Evolutionary conservation across 2,888 invertebrate species (phyloP), one percentile per base, ranked within the genome.

Genomic region (Galerucella nymphaeae): DNA sequence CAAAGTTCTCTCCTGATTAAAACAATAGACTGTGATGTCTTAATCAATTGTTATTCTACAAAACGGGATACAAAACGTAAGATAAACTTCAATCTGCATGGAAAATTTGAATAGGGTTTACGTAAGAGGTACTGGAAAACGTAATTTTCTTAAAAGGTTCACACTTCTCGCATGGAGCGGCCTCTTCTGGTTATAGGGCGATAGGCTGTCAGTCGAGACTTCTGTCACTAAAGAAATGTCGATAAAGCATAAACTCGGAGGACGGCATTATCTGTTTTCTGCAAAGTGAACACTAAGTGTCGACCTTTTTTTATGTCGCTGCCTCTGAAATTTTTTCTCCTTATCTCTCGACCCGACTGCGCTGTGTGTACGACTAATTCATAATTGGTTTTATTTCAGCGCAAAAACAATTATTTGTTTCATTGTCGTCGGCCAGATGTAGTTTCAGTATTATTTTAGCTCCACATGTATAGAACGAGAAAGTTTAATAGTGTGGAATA

Each of bases 131-230:
- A 74, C 79, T 78, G 76, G 76, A 80, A 83, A 82, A 62, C 42
- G 83, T 83, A 84, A 84, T 84, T 84, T 84, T 81, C 81, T 77
- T 84, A 81, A 84, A 82, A 84, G 84, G 81, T 80, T 81, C 79
- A 72, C 79, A 75, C 78, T 79, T 55, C 30, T n/a, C 76, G 75
- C 76, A 69, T 71, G 74, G 71, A 75, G 76, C 61, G 42, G 61
- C 61, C 78, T 78, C 74, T 77, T 75, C 80, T 81, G 80, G 82
- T 83, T 82, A 80, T 79, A 76, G 80, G 81, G 78, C 78, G 82
- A 83, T 82, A 80, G 79, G 81, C 83, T 83, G 84, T 84, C 84
- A 84, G 80, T 80, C 76, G 81, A 83, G 83, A 83, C 84, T 83
- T 82, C 82, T 82, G 83, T 84, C 84, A 83, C 79, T 76, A 79